Evolutionary conservation across 2,113 vertebrate species (phyloP).

Genomic region (Platichthys flesus): DNA sequence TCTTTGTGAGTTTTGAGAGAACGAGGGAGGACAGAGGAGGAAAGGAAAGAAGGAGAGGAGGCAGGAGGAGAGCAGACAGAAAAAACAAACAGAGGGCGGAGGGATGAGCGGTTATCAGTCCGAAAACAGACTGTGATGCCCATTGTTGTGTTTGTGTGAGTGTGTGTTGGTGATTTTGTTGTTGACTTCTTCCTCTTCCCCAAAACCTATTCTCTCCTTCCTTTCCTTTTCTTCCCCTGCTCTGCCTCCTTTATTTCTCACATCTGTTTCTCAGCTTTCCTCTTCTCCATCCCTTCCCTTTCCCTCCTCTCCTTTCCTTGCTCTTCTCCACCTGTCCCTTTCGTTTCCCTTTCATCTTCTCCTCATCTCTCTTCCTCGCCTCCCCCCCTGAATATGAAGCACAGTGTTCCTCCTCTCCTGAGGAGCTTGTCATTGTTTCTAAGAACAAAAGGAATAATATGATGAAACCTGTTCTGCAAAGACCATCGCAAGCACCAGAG

Average conservation of each 20-base stretch:
- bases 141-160: not conserved
- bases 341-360: not conserved
- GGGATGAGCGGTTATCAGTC: conserved; percentile 2
- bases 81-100: not conserved
- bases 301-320: not conserved
- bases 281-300: too few species aligned
- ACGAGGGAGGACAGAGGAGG: not conserved
- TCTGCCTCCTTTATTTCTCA: too few species aligned
- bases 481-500: too few species aligned
- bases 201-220: not conserved
- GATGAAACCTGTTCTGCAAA: not conserved
- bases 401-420: not conserved
- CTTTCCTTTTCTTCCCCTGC: not conserved
- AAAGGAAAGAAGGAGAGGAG: not conserved
- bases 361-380: not conserved
- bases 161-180: not conserved
- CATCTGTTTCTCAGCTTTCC: too few species aligned
- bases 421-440: not conserved
- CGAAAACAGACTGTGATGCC: not conserved
- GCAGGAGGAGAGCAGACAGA: not conserved
- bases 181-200: conserved; percentile 21
- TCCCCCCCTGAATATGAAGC: not conserved
- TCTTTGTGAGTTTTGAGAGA: not conserved
- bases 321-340: not conserved
- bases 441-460: not conserved